These are phyloP conservation scores for Poeciliopsis occidentalis DNA, from an alignment of 2,113 vertebrate genomes.

Conservation along the genomic window DNA sequence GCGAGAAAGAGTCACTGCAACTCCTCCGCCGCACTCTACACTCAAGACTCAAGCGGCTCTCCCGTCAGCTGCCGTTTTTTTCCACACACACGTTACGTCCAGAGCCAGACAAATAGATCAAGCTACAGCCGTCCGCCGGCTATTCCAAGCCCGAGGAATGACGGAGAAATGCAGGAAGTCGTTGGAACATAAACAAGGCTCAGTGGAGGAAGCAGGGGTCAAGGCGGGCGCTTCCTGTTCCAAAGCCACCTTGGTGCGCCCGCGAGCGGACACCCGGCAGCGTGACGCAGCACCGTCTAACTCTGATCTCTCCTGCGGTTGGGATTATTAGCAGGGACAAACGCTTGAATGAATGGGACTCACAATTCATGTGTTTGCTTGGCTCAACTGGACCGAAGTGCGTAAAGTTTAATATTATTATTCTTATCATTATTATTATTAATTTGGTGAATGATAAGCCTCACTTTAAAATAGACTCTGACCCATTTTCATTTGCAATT, in stretches of 20 bases:
- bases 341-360: not conserved
- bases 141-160: constrained; percentile 70
- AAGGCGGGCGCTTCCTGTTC: constrained; percentile 81
- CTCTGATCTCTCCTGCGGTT: constrained; percentile 2
- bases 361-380: not conserved
- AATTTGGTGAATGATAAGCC: not conserved
- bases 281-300: not conserved
- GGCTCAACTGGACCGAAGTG: too few species aligned
- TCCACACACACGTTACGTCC: constrained; percentile 1
- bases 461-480: not conserved
- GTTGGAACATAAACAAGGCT: constrained; percentile 77
- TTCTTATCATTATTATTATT: too few species aligned
- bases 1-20: constrained; percentile 48
- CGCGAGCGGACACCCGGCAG: constrained; percentile 27
- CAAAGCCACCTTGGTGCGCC: constrained; percentile 56
- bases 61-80: constrained; percentile 26
- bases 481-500: not conserved
- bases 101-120: constrained; percentile 56
- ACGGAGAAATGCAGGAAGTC: constrained; percentile 78
- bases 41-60: constrained; percentile 15
- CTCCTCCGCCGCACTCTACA: constrained; percentile 15
- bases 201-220: constrained; percentile 82
- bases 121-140: constrained; percentile 24
- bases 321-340: not conserved
- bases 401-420: too few species aligned